phyloP scores from a whole-genome alignment of 2,113 vertebrate genomes.

The Brienomyrus brachyistius region DNA sequence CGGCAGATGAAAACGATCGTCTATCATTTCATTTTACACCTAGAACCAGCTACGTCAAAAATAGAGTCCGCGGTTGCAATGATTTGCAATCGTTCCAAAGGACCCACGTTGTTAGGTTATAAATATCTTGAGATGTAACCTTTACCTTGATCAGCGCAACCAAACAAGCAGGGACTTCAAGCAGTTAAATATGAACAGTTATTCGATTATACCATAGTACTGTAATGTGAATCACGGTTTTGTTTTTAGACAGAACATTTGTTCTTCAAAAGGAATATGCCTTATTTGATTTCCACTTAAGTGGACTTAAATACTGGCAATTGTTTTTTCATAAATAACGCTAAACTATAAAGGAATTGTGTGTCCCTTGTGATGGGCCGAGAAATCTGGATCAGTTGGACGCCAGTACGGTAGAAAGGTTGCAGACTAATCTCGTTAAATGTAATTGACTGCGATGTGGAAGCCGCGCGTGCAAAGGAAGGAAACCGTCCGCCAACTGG shows the following conservation, averaged over 20 bases:
- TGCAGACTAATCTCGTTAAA: not conserved
- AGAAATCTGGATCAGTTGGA: not conserved
- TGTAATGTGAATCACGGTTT: not conserved
- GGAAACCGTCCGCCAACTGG: not conserved
- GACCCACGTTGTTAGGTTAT: not conserved
- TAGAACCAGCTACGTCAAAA: not conserved
- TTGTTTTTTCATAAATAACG: not conserved
- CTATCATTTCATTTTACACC: conserved; percentile 13
- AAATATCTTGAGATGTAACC: not conserved
- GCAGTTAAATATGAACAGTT: not conserved
- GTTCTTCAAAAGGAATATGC: not conserved
- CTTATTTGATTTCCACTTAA: not conserved
- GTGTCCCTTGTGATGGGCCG: not conserved
- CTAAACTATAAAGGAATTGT: not conserved
- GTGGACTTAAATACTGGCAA: not conserved
- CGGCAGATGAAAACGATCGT: conserved; percentile 12
- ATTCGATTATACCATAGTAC: not conserved
- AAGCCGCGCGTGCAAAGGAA: not conserved
- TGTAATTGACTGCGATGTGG: not conserved
- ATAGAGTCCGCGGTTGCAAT: not conserved
- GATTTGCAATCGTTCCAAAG: not conserved
- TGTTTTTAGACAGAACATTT: not conserved
- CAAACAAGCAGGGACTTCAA: not conserved
- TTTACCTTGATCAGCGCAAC: not conserved
- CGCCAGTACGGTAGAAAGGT: not conserved